Percentiles rank a stretch among this genome's conserved stretches.
Conservation (phyloP, 2,797 vertebrate species). For the Cyprinella venusta region DNA sequence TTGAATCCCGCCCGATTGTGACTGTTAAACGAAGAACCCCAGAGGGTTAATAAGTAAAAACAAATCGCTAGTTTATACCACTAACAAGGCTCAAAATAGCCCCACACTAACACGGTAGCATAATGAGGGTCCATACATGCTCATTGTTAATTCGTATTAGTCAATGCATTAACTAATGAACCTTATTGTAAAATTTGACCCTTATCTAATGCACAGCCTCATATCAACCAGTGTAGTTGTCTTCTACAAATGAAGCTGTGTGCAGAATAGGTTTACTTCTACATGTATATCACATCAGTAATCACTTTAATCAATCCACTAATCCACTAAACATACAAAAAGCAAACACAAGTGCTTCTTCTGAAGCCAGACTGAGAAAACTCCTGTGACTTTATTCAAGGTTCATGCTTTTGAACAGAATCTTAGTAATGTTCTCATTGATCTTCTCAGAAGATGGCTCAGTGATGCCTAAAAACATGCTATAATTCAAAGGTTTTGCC, state of each 20-base stretch:
- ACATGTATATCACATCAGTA: neutral
- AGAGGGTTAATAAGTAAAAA: too few relatives aligned
- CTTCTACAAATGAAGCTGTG: neutral
- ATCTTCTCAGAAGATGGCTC: constrained; percentile 10
- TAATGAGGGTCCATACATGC: neutral
- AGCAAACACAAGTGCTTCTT: neutral
- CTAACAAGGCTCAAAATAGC: too few relatives aligned
- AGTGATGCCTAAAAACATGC: neutral
- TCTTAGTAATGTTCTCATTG: constrained; percentile 3
- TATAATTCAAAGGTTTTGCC: constrained; percentile 20
- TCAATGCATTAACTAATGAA: neutral
- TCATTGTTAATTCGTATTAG: neutral
- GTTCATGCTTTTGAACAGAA: constrained; percentile 20
- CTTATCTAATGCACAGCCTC: neutral
- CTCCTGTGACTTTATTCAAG: neutral
- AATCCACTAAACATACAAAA: neutral
- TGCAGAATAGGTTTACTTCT: neutral
- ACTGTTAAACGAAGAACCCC: too few relatives aligned
- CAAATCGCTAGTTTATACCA: too few relatives aligned
- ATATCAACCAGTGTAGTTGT: neutral
- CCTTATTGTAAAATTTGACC: neutral
- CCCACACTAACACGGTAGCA: too few relatives aligned
- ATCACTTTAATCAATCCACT: constrained; percentile 6
- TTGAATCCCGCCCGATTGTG: too few relatives aligned
- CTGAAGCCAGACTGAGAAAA: neutral